These are phyloP conservation scores for Seladonia tumulorum DNA, from an alignment of 2,888 invertebrate species.

Conservation along the genomic window DNA sequence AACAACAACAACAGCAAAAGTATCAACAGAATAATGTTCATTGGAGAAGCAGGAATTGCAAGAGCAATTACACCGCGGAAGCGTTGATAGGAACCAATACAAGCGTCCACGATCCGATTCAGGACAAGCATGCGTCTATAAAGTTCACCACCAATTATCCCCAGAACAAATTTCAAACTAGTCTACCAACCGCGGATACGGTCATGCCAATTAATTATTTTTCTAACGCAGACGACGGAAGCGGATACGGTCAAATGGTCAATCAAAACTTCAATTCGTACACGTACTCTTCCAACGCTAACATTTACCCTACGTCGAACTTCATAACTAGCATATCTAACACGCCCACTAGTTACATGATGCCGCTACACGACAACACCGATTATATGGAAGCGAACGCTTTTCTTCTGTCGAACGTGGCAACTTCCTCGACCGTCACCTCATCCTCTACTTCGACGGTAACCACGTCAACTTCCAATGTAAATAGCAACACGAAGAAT, in stretches of 20 bases:
- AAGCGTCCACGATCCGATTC: constrained; percentile 76
- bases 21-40: constrained; percentile 80
- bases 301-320: constrained; percentile 82
- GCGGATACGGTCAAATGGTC: constrained; percentile 81
- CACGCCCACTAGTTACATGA: constrained; percentile 81
- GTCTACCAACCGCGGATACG: constrained; percentile 74
- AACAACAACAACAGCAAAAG: constrained; percentile 71
- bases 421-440: constrained; percentile 71
- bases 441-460: constrained; percentile 60
- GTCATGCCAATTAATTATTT: constrained; percentile 82
- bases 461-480: constrained; percentile 67
- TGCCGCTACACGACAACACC: constrained; percentile 81
- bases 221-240: constrained; percentile 79
- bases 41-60: constrained; percentile 82
- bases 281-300: constrained; percentile 80
- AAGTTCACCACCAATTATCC: constrained; percentile 80
- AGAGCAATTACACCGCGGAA: constrained; percentile 84
- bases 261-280: constrained; percentile 83
- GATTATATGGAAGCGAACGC: constrained; percentile 81
- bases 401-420: constrained; percentile 79
- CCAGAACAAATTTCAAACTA: constrained; percentile 80
- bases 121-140: constrained; percentile 80
- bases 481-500: constrained; percentile 68
- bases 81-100: constrained; percentile 80
- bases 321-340: constrained; percentile 82